Evolutionary conservation across 35 echinoderm and acorn worm species (phyloP).

Genomic region (Apostichopus californicus): DNA sequence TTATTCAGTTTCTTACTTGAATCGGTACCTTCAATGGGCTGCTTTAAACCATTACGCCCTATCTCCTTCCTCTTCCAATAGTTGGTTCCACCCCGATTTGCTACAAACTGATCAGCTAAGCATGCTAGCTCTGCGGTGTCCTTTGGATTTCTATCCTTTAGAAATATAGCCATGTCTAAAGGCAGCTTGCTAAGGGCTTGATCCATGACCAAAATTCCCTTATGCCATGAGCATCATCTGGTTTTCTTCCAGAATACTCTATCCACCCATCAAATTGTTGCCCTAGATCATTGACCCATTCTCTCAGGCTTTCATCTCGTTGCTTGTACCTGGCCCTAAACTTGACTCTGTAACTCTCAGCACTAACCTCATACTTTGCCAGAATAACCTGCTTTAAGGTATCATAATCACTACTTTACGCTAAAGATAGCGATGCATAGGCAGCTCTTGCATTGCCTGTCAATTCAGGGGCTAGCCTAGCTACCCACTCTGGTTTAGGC

Average conservation of each 20-base stretch:
- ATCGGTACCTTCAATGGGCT: neutral
- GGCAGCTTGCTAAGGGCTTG: conserved; percentile 33
- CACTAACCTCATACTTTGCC: too few relatives aligned
- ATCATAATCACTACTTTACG: too few relatives aligned
- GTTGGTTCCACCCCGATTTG: neutral
- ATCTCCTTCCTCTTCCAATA: conserved; percentile 5
- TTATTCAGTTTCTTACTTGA: neutral
- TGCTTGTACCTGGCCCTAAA: conserved; percentile 4
- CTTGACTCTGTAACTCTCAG: neutral
- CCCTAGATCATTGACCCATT: conserved; percentile 12
- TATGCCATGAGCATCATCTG: conserved; percentile 24
- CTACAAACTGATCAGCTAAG: conserved; percentile 15
- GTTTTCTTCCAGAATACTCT: neutral
- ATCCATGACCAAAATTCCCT: conserved; percentile 43
- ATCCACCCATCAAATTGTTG: conserved; percentile 17
- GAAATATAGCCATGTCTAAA: neutral
- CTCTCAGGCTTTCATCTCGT: neutral
- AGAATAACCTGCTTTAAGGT: too few relatives aligned
- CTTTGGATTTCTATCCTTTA: conserved; percentile 10
- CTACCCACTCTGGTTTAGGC: too few relatives aligned
- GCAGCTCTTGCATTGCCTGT: too few relatives aligned
- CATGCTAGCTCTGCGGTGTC: neutral
- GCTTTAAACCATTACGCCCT: neutral
- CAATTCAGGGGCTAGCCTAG: too few relatives aligned
- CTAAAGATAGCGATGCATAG: too few relatives aligned